Evolutionary conservation across 2,888 invertebrate species (phyloP), one percentile per base, ranked within the genome.

Genomic region (Lepidonotus clava): DNA sequence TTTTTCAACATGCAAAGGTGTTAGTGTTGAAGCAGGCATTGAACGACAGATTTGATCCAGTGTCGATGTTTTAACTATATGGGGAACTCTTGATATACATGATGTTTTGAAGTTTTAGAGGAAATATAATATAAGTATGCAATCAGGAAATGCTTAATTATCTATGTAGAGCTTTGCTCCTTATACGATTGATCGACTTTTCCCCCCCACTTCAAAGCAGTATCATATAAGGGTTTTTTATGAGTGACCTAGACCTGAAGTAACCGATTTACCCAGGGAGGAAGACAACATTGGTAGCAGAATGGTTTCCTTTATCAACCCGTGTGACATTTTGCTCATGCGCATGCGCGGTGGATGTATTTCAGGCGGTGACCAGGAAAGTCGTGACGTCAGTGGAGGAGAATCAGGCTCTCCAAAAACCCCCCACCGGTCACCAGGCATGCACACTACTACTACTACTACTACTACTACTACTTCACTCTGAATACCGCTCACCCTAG

Each of bases 341-440:
- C 38, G 71, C 71, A 71, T 71, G 71, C 21, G 71, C n/a, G 51
- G 28, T 80, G 80, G 46, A 24, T 80, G 51, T 80, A 5, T 80
- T 80, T 80, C 80, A 80, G 80, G 80, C 51, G 41, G 21, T 40
- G 76, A 21, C 76, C 36, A 41, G 34, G 80, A 80, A 80, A 40
- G 14, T 14, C 71, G 71, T n/a, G 71, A 71, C n/a, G 28, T 6
- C 24, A 46, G 41, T 28, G 80, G 46, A 80, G 80, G 41, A 80
- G 80, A 80, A 41, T 51, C 51, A 11, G 66, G 66, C 14, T 80
- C 80, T 32, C 80, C 80, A 18, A 80, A 80, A 40, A 80, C 40
- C 40, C n/a, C 40, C 11, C 80, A 80, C 14, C 41, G 6, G 24
- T 80, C 80, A 80, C 80, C 80, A 80, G 80, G 80, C 80, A 80